Conservation (phyloP, 2,797 vertebrate species). For the Galago senegalensis region DNA sequence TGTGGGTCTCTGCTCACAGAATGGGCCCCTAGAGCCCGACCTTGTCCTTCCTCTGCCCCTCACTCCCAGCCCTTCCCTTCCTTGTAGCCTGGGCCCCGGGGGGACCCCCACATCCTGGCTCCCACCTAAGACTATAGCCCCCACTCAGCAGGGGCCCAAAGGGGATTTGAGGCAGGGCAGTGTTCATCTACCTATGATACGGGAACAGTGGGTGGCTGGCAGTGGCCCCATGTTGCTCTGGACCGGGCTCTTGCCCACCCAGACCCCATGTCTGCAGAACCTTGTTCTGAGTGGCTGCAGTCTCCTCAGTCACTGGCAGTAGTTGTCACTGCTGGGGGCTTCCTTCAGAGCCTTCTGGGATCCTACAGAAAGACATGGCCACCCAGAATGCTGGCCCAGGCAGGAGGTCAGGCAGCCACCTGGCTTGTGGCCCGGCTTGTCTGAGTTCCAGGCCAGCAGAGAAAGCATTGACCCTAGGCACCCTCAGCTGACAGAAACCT, state of each 20-base stretch:
- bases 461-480: neutral
- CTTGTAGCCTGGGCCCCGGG: neutral
- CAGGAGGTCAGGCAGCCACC: neutral
- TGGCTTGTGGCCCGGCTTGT: neutral
- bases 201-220: neutral
- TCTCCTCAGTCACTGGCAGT: fast-evolving
- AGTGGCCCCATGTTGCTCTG: neutral
- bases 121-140: neutral
- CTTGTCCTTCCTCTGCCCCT: slow-evolving; percentile 61
- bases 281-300: neutral
- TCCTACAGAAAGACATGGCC: neutral
- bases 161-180: neutral
- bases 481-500: neutral
- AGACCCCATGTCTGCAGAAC: neutral
- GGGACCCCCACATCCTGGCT: neutral
- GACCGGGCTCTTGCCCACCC: too few species aligned
- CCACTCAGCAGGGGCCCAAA: neutral
- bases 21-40: neutral
- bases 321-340: neutral
- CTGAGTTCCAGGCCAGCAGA: neutral
- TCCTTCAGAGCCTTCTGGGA: neutral
- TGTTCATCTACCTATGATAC: neutral
- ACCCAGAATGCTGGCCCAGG: fast-evolving
- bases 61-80: neutral
- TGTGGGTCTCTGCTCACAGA: slow-evolving; percentile 74